Evolutionary conservation across 1,140 invertebrate genomes (phyloP), one percentile per base, ranked within the genome.

Genomic region (Drosophila parabipectinata): DNA sequence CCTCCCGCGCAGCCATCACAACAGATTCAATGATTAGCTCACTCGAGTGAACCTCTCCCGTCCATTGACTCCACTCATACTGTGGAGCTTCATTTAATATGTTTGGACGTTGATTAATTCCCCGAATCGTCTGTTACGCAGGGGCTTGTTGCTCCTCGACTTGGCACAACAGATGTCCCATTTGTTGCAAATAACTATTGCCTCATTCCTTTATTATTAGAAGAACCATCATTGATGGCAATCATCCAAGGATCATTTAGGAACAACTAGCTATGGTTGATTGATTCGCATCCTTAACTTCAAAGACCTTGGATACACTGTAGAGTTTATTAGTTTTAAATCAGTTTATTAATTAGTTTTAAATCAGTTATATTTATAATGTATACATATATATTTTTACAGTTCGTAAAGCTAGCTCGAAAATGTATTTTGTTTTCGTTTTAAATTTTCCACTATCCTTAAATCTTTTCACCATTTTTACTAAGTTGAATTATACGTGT

Each of bases 331-430:
- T 84, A 76, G 66, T 55, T 75, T 75, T 81, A 85, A 81, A 68
- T 64, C 73, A 85, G 60, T 85, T 85, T 85, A 75, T 85, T 87
- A 78, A 87, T 78, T 84, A 79, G 66, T 55, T 75, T 74, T 81
- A 85, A 81, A 68, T 64, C 73, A 77, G 76, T 81, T 85, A 85
- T 79, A 81, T 81, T 87, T 78, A 82, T 82, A 48, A 87, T 87
- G 78, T 88, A 72, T 88, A 88, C 74, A 87, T 79, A 78, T 88
- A 76, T 87, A 71, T 66, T 87, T 87, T 82, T 87, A 87, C 82
- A 87, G 69, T 87, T 82, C 82, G 74, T 87, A 87, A 87, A 87
- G 83, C 82, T 88, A 87, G 50, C 78, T 82, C 83, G 69, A 87
- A 85, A 75, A 63, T 54, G 39, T 75, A 37, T 52, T 37, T 48